These are phyloP conservation scores for Hyposoter didymator DNA, from an alignment of 2,888 invertebrate species.

Conservation along the genomic window DNA sequence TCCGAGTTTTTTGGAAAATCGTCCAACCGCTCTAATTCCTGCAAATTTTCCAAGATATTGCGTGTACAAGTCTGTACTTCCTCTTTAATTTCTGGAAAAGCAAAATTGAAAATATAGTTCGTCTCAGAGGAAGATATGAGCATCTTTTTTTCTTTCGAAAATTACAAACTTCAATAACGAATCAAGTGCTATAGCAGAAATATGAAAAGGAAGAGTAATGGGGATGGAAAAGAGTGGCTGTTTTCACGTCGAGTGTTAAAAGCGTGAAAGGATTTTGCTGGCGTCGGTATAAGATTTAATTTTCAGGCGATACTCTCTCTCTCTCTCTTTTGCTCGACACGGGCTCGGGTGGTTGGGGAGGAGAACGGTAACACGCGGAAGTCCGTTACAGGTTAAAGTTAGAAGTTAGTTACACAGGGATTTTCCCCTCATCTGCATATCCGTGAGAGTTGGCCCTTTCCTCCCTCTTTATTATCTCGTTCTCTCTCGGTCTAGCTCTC, in stretches of 20 bases:
- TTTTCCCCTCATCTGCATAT: slow-evolving; percentile 83
- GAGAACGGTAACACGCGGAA: slow-evolving; percentile 64
- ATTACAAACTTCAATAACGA: neutral
- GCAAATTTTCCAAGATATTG: no score
- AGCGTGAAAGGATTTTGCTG: slow-evolving; percentile 36
- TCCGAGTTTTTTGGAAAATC: no score
- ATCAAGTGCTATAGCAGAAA: neutral
- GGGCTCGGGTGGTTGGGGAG: slow-evolving; percentile 45
- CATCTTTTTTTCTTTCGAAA: neutral
- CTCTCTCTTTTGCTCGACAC: slow-evolving; percentile 18
- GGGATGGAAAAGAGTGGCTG: slow-evolving; percentile 5
- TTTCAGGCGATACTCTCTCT: slow-evolving; percentile 55
- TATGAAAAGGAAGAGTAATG: no score
- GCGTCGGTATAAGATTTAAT: slow-evolving; percentile 66
- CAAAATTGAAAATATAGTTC: no score
- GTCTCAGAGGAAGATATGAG: no score
- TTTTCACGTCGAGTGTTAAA: slow-evolving; percentile 38
- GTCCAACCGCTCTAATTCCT: no score
- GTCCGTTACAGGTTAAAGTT: slow-evolving; percentile 79
- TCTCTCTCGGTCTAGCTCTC: slow-evolving; percentile 56
- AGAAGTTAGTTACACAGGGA: slow-evolving; percentile 83
- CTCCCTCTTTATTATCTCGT: slow-evolving; percentile 56
- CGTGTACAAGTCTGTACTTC: no score
- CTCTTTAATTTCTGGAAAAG: no score
- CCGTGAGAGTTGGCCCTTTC: slow-evolving; percentile 72